These are phyloP conservation scores for Drosophila tripunctata DNA, from an alignment of 2,888 invertebrate genomes.

Conservation along the genomic window DNA sequence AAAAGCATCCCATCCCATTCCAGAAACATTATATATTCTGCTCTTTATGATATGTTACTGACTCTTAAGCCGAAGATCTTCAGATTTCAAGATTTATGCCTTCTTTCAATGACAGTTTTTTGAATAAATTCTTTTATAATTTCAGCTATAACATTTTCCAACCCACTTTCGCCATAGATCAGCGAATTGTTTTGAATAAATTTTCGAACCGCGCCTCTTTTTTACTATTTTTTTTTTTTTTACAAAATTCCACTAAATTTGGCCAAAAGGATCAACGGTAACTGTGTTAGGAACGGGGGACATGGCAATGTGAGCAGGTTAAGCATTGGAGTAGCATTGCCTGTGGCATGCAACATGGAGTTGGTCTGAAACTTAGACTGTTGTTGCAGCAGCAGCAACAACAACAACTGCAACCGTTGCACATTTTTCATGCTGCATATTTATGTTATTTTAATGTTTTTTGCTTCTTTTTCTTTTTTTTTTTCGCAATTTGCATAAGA, in stretches of 20 bases:
- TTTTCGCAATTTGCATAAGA: conserved; percentile 54
- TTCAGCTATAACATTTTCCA: neutral
- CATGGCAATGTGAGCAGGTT: conserved; percentile 36
- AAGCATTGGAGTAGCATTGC: conserved; percentile 27
- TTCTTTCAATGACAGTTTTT: neutral
- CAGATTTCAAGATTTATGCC: neutral
- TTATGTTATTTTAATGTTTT: conserved; percentile 56
- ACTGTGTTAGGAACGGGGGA: neutral
- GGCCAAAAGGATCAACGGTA: conserved; percentile 34
- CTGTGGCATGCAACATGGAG: conserved; percentile 24
- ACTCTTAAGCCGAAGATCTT: no score
- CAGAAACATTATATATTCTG: no score
- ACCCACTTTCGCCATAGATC: conserved; percentile 12
- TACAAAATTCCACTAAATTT: conserved; percentile 14
- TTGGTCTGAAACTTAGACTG: conserved; percentile 2
- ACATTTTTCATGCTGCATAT: conserved; percentile 59
- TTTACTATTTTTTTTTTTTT: no score
- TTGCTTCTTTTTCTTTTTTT: conserved; percentile 12
- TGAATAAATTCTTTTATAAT: conserved; percentile 1
- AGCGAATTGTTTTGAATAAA: conserved; percentile 32
- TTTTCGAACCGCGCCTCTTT: conserved; percentile 34
- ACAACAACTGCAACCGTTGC: conserved; percentile 55
- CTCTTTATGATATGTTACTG: neutral
- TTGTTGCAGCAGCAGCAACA: no score
- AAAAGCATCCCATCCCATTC: no score